Base-by-base conservation (phyloP, 1,140 invertebrate species). In the Lucilia sericata region DNA sequence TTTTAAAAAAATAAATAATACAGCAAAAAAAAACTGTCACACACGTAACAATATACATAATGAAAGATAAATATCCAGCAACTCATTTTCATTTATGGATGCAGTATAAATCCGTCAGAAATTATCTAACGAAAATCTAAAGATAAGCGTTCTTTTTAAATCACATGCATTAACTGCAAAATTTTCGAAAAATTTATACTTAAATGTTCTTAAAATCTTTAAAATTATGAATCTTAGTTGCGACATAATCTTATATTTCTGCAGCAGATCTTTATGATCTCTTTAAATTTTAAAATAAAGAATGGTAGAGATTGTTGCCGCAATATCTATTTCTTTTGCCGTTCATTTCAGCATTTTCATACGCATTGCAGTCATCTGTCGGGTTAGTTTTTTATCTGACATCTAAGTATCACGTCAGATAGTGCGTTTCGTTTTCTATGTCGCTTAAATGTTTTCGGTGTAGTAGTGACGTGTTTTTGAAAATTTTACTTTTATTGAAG, bases 331-430 rank as follows among this genome's bases (percentile, higher is more conserved):
- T 21, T 25, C 2, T 10, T 9, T 70, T 19, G 19, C 21, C 5
- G 1, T 25, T 42, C 5, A 3, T 25, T 42, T 42, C 42, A 42
- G 5, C 42, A 42, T 70, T 70, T 70, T 21, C 21, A 25, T 70
- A 25, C 65, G 65, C 65, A 70, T 70, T 70, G 65, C 65, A 70
- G 65, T 70, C 17, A 70, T 70, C n/a, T 70, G n/a, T 10, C 19
- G 7, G 8, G 65, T 70, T 21, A 70, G 65, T 70, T 70, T 21
- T 70, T 70, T 70, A 70, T 21, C n/a, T 70, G 65, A 21, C 65
- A 70, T 70, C 65, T 70, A 30, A 30, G 25, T 30, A 19, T 19
- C 21, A n/a, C 19, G 65, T 70, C 21, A 8, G 19, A 70, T 70
- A 21, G 21, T n/a, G 55, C 65, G 21, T 21, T 65, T 65, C 60